A percentile compares a stretch with the other conserved stretches of the same genome.
These are phyloP conservation scores for Ranitomeya imitator DNA, from an alignment of 2,113 vertebrate species.

Conservation along the genomic window DNA sequence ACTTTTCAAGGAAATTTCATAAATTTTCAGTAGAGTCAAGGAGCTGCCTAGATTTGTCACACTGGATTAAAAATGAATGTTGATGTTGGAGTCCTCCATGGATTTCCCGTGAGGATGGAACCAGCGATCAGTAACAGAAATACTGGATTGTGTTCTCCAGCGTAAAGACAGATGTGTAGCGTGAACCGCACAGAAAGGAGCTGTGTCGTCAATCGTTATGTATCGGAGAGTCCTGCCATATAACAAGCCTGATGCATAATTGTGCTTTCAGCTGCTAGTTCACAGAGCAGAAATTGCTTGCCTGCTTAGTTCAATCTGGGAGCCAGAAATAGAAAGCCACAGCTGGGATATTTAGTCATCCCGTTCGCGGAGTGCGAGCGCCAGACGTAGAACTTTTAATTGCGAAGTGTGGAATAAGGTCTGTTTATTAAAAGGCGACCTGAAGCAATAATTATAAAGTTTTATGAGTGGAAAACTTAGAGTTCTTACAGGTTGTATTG, in stretches of 20 bases:
- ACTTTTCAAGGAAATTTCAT: background rate
- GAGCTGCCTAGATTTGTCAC: background rate
- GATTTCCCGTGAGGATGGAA: background rate
- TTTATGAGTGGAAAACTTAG: background rate
- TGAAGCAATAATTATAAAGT: constrained; percentile 38
- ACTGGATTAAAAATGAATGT: background rate
- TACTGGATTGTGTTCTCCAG: background rate
- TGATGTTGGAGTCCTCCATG: no score
- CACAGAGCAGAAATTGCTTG: background rate
- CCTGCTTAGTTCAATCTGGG: constrained; percentile 10
- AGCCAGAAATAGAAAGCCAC: constrained; percentile 19
- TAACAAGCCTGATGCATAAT: constrained; percentile 11
- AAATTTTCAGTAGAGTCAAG: background rate
- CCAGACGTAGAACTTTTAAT: constrained; percentile 17
- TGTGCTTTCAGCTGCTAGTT: constrained; percentile 38
- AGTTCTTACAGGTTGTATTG: background rate
- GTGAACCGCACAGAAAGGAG: background rate
- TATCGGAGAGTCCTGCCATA: background rate
- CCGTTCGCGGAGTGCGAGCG: background rate
- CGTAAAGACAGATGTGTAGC: constrained; percentile 13
- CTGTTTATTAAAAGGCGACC: constrained; percentile 31
- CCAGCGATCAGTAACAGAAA: background rate
- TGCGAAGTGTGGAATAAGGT: background rate
- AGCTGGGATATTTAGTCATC: background rate
- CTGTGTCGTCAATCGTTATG: background rate